phyloP scores from a whole-genome alignment of 2,888 invertebrate genomes.

The Erannis defoliaria region DNA sequence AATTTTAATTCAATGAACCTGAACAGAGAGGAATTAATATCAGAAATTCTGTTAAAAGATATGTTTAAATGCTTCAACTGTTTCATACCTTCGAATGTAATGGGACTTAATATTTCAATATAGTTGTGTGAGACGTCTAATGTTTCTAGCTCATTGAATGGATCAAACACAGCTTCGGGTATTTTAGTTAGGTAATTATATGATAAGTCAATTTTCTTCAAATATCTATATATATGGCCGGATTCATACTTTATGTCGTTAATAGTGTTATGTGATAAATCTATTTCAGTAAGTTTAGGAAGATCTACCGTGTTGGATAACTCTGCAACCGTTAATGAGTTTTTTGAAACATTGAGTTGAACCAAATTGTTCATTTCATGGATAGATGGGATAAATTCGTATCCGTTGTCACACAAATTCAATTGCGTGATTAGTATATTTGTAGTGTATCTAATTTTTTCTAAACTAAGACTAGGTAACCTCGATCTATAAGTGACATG shows the following conservation, averaged over 20 bases:
- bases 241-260: conserved; percentile 45
- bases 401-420: conserved; percentile 57
- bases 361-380: conserved; percentile 52
- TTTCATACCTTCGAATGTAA: conserved; percentile 66
- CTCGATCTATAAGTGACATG: background rate
- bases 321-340: conserved; percentile 53
- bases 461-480: background rate
- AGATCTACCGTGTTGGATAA: conserved; percentile 55
- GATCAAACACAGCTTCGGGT: conserved; percentile 58
- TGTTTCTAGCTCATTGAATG: conserved; percentile 52
- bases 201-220: conserved; percentile 62
- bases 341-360: conserved; percentile 59
- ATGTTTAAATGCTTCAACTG: conserved; percentile 59
- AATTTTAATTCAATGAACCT: conserved; percentile 59
- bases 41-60: conserved; percentile 60
- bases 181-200: conserved; percentile 60
- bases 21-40: conserved; percentile 63
- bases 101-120: conserved; percentile 52
- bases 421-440: conserved; percentile 35
- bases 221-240: conserved; percentile 30
- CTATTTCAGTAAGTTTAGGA: conserved; percentile 51
- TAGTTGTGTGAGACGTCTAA: conserved; percentile 68
- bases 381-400: conserved; percentile 48
- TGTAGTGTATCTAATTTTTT: background rate
- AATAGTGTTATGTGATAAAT: conserved; percentile 68